Percentiles rank a stretch among this genome's conserved stretches.
phyloP scores from a whole-genome alignment of 1,140 invertebrate species.

The Brachionus manjavacas region DNA sequence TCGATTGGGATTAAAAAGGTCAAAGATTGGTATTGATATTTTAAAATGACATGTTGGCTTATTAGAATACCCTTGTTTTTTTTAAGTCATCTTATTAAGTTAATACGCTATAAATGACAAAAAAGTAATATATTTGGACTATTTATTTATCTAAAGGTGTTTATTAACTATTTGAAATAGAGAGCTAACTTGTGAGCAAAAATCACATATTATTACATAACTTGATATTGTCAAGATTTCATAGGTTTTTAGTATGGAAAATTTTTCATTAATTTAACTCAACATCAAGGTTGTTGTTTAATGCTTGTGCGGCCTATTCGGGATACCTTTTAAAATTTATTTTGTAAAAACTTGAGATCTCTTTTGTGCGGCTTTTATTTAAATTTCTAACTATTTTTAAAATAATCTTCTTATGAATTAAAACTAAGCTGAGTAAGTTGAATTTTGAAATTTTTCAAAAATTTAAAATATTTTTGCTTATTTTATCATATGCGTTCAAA shows the following conservation, averaged over 20 bases:
- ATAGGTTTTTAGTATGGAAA: not conserved
- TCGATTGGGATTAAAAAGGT: not conserved
- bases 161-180: not conserved
- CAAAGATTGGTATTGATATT: not conserved
- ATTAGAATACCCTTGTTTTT: not conserved
- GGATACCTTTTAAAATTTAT: not conserved
- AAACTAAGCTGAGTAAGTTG: not conserved
- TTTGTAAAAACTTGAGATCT: not conserved
- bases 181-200: not conserved
- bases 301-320: not conserved
- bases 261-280: not conserved
- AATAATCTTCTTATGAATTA: not conserved
- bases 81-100: not conserved
- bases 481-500: not conserved
- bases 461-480: not conserved
- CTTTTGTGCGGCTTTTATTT: not conserved
- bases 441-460: constrained; percentile 1
- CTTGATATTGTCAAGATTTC: not conserved
- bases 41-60: not conserved
- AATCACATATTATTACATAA: constrained; percentile 6
- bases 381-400: not conserved
- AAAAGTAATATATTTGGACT: not conserved
- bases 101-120: not conserved
- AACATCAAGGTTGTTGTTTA: not conserved
- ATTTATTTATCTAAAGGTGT: not conserved